phyloP scores from a whole-genome alignment of 2,113 vertebrate genomes.

The Pachycephala philippinensis region DNA sequence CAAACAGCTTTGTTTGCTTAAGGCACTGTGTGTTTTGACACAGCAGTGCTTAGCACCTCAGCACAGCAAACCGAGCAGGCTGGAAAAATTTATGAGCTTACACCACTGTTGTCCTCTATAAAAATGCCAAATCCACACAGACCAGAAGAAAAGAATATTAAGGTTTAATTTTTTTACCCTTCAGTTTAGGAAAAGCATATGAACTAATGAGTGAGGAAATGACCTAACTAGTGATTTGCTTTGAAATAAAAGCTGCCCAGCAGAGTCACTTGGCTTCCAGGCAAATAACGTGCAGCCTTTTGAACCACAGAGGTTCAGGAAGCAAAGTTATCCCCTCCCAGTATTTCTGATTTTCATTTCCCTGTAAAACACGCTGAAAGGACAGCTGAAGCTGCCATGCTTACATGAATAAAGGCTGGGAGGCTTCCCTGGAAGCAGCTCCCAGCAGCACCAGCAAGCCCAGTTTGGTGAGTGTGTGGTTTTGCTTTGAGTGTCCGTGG shows the following conservation, averaged over 20 bases:
- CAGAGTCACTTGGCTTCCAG: not conserved
- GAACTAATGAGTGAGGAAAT: not conserved
- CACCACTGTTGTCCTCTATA: not conserved
- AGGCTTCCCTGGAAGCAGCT: not conserved
- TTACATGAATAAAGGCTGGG: not conserved
- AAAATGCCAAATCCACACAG: not conserved
- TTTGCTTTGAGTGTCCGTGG: not conserved
- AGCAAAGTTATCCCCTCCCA: not conserved
- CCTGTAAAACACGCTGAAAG: not conserved
- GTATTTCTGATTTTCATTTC: not conserved
- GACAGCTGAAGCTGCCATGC: not conserved
- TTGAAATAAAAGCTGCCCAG: not conserved
- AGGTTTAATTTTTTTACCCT: not conserved
- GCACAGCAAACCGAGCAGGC: not conserved
- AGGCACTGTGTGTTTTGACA: not conserved
- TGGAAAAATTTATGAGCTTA: not conserved
- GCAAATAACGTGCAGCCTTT: not conserved
- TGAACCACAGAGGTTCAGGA: not conserved
- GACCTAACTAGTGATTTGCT: not conserved
- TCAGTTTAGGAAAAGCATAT: not conserved
- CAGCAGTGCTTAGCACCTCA: not conserved
- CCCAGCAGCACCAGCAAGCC: not conserved
- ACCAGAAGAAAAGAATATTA: not conserved
- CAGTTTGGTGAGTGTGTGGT: accelerated
- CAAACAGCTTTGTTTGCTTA: constrained; percentile 48